phyloP scores from a whole-genome alignment of 2,113 vertebrate species.

The Oceanodroma tethys region DNA sequence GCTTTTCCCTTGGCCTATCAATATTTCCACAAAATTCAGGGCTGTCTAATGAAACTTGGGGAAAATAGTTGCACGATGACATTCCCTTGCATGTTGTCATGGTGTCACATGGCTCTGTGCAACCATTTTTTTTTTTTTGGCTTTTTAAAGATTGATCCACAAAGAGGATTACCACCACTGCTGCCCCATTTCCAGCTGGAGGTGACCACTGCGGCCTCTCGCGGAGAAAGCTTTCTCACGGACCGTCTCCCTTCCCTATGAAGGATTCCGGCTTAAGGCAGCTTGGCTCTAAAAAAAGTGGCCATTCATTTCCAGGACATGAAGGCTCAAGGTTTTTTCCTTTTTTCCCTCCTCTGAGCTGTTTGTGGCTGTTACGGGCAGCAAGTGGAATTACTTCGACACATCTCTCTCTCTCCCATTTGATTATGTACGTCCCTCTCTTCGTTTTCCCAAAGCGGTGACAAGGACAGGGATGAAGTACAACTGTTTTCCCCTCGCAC shows the following conservation, averaged over 20 bases:
- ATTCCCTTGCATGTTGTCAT: background rate
- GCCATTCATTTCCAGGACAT: background rate
- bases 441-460: background rate
- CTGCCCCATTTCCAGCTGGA: background rate
- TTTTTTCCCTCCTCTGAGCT: background rate
- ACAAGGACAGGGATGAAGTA: background rate
- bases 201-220: background rate
- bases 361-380: background rate
- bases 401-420: background rate
- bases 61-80: background rate
- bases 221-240: background rate
- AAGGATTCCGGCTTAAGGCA: background rate
- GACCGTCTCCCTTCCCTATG: background rate
- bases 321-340: background rate
- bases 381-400: background rate
- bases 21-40: background rate
- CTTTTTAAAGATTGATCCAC: constrained; percentile 22
- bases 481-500: background rate
- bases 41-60: background rate
- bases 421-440: background rate
- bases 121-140: background rate
- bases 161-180: background rate
- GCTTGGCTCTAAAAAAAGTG: background rate
- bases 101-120: background rate
- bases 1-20: background rate